These are phyloP conservation scores for Tringa solitaria DNA, from an alignment of 2,113 vertebrate genomes.

Conservation along the genomic window DNA sequence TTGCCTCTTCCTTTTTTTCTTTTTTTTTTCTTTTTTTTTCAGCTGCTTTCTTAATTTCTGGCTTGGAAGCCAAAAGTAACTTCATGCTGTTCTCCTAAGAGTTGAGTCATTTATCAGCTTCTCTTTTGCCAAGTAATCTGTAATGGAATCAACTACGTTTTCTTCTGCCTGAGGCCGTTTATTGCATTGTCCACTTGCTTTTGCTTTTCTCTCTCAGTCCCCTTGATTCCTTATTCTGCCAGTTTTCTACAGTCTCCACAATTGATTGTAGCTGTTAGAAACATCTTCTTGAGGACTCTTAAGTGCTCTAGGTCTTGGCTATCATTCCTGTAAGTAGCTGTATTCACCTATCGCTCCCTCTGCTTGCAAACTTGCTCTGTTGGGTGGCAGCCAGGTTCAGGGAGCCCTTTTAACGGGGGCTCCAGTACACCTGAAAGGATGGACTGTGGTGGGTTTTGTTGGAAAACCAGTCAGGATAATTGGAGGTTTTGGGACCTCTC, in stretches of 20 bases:
- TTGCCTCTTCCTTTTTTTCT: not conserved
- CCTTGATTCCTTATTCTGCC: not conserved
- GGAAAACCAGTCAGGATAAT: not conserved
- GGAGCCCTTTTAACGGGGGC: not conserved
- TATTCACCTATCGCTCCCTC: not conserved
- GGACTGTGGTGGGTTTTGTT: not conserved
- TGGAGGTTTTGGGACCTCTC: not conserved
- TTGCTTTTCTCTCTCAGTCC: not conserved
- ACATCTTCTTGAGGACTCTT: not conserved
- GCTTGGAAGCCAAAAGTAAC: slow-evolving; percentile 13
- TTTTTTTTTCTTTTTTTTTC: not conserved
- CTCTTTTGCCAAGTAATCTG: slow-evolving; percentile 12
- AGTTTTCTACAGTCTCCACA: not conserved
- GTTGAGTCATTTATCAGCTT: slow-evolving; percentile 9
- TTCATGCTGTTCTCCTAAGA: not conserved
- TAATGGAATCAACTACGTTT: slow-evolving; percentile 5
- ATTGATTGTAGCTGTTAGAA: not conserved
- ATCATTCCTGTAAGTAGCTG: not conserved
- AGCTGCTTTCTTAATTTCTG: slow-evolving; percentile 22
- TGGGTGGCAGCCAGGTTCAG: not conserved
- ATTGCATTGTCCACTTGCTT: not conserved
- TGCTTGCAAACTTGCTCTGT: not conserved
- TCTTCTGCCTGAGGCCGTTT: not conserved
- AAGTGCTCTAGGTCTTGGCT: not conserved
- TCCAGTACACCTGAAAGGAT: not conserved